These are phyloP conservation scores for Tadarida brasiliensis DNA, from an alignment of 2,797 vertebrate species.

Conservation along the genomic window DNA sequence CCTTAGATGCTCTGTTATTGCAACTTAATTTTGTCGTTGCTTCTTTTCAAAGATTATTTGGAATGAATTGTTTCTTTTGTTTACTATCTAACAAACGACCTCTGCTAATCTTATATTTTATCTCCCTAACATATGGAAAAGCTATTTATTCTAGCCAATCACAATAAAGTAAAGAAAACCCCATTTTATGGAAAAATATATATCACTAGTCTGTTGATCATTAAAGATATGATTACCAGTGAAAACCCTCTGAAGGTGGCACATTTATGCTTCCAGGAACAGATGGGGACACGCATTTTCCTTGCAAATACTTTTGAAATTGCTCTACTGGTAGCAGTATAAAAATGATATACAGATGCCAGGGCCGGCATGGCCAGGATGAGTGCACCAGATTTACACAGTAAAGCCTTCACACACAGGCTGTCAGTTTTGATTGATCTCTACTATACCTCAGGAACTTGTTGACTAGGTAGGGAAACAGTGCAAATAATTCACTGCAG, in stretches of 20 bases:
- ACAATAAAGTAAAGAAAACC: conserved; percentile 92
- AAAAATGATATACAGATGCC: conserved; percentile 98
- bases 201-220: conserved; percentile 99
- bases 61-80: conserved; percentile 90
- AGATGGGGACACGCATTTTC: conserved; percentile 98
- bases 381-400: conserved; percentile 95
- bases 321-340: conserved; percentile 99
- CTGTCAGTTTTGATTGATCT: conserved; percentile 97
- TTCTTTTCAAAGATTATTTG: conserved; percentile 89
- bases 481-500: conserved; percentile 95
- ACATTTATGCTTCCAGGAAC: conserved; percentile 99
- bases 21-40: conserved; percentile 88
- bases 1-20: conserved; percentile 86
- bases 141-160: conserved; percentile 92
- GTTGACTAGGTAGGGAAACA: conserved; percentile 93
- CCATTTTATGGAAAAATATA: conserved; percentile 97
- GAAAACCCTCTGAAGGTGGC: conserved; percentile 96
- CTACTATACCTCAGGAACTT: conserved; percentile 93
- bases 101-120: conserved; percentile 91
- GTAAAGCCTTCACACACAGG: conserved; percentile 92
- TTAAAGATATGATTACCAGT: conserved; percentile 98
- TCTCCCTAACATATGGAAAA: conserved; percentile 94
- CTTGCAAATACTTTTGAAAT: conserved; percentile 97
- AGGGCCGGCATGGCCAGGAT: conserved; percentile 92
- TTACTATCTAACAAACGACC: conserved; percentile 91